phyloP scores from a whole-genome alignment of 1,140 invertebrate species.

The Ceratosolen solmsi region DNA sequence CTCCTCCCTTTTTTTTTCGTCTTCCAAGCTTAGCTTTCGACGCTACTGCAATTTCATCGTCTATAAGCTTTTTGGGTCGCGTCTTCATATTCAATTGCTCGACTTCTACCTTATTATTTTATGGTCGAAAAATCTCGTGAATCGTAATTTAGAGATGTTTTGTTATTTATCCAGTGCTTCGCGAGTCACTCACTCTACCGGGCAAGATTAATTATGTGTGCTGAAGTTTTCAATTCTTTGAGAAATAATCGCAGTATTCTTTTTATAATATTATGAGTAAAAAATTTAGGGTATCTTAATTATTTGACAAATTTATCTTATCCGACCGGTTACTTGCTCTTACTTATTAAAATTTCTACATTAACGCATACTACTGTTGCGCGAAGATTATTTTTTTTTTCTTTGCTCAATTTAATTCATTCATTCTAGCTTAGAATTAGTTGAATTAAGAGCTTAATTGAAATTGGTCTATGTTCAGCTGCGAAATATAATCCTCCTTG shows the following conservation, averaged over 20 bases:
- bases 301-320: too few relatives aligned
- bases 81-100: background rate
- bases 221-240: too few relatives aligned
- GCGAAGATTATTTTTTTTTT: background rate
- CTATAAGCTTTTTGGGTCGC: background rate
- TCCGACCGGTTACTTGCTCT: too few relatives aligned
- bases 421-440: conserved; percentile 1
- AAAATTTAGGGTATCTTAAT: too few relatives aligned
- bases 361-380: too few relatives aligned
- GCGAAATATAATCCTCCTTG: conserved; percentile 12
- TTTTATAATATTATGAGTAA: too few relatives aligned
- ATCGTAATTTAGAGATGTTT: too few relatives aligned
- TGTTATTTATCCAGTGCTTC: too few relatives aligned
- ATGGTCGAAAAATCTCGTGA: background rate
- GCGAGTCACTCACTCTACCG: too few relatives aligned
- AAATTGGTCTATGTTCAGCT: background rate
- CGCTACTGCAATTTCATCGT: conserved; percentile 15
- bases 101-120: background rate
- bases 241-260: too few relatives aligned
- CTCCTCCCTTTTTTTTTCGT: background rate
- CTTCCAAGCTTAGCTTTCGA: background rate
- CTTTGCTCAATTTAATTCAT: background rate
- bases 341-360: too few relatives aligned
- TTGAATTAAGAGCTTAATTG: conserved; percentile 2
- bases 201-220: too few relatives aligned